A percentile compares a stretch with the other conserved stretches of the same genome.
Conservation (phyloP, 2,113 vertebrate species). For the Peromyscus leucopus region DNA sequence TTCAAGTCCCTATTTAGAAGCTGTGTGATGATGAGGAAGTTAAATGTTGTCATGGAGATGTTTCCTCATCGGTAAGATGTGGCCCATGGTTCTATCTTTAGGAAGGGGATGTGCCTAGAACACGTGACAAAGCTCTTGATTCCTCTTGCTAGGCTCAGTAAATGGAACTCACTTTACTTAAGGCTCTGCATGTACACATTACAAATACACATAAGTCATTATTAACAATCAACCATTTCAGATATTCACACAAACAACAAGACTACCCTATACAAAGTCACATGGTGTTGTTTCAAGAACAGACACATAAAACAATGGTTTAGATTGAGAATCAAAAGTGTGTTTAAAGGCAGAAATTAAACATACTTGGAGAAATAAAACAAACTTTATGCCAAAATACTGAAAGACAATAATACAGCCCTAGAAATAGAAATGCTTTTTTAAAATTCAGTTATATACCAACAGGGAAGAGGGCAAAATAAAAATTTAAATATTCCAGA, state of each 20-base stretch:
- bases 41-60: neutral
- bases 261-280: slow-evolving; percentile 29
- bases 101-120: neutral
- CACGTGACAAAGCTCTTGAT: neutral
- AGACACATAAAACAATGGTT: neutral
- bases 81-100: neutral
- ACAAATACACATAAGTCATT: neutral
- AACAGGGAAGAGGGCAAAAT: neutral
- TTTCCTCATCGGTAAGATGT: neutral
- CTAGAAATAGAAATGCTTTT: neutral
- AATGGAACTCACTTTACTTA: neutral
- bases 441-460: neutral
- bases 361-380: slow-evolving; percentile 19
- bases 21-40: neutral
- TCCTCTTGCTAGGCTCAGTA: neutral
- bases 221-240: neutral
- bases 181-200: neutral
- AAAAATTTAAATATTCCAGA: slow-evolving; percentile 18
- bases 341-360: neutral
- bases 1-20: neutral
- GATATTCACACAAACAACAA: neutral
- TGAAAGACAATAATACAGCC: neutral
- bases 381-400: slow-evolving; percentile 14
- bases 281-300: neutral
- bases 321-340: neutral